Evolutionary conservation across 2,113 vertebrate genomes (phyloP).

Genomic region (Lepisosteus osseus): DNA sequence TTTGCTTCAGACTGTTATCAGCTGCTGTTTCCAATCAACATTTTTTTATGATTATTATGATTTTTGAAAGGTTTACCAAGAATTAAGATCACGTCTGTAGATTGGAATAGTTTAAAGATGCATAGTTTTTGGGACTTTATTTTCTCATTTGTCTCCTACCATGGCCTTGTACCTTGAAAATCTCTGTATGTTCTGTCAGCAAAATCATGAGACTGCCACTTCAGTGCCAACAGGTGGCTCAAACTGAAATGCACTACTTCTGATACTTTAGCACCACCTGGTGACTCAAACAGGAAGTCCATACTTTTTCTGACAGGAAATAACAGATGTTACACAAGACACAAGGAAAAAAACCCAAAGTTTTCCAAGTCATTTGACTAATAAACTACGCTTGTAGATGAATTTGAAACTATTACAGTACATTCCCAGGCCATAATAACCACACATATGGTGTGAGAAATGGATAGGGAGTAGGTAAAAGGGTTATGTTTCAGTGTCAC

Average conservation of each 20-base stretch:
- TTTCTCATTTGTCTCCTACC: constrained; percentile 42
- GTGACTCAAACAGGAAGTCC: constrained; percentile 48
- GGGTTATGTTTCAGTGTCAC: constrained; percentile 54
- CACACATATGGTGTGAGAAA: constrained; percentile 51
- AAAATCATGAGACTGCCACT: constrained; percentile 48
- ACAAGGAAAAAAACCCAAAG: constrained; percentile 20
- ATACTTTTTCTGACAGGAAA: constrained; percentile 45
- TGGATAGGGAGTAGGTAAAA: constrained; percentile 50
- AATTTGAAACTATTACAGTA: constrained; percentile 53
- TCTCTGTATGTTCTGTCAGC: constrained; percentile 45
- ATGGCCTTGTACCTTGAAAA: constrained; percentile 30
- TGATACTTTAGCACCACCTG: constrained; percentile 46
- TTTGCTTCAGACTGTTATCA: constrained; percentile 66
- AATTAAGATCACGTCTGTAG: constrained; percentile 39
- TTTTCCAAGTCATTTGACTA: constrained; percentile 19
- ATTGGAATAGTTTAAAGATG: constrained; percentile 44
- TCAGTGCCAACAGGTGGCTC: constrained; percentile 40
- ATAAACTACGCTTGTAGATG: constrained; percentile 54
- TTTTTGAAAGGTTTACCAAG: constrained; percentile 40
- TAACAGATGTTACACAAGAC: constrained; percentile 29
- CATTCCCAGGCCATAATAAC: constrained; percentile 58
- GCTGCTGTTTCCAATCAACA: constrained; percentile 45
- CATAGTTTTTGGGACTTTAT: constrained; percentile 44
- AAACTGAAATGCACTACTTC: constrained; percentile 53
- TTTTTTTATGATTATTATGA: constrained; percentile 39